A percentile compares a stretch with the other conserved stretches of the same genome.
These are phyloP conservation scores for Mythimna pallens DNA, from an alignment of 2,888 invertebrate genomes.

Conservation along the genomic window DNA sequence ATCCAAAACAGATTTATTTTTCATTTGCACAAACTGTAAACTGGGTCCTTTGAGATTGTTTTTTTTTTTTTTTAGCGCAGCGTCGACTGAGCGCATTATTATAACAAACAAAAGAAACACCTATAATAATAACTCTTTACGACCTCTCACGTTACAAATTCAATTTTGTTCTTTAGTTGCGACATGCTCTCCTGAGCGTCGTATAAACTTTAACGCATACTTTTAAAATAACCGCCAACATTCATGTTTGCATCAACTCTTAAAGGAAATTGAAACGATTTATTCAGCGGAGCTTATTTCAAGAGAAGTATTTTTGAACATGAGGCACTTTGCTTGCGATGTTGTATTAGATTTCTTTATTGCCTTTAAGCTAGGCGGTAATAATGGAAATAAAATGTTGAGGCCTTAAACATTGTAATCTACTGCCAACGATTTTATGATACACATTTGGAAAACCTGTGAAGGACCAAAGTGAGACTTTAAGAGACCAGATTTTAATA, in stretches of 20 bases:
- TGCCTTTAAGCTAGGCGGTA: constrained; percentile 41
- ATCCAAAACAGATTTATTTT: constrained; percentile 53
- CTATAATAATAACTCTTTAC: constrained; percentile 76
- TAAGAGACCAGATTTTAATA: too few relatives aligned
- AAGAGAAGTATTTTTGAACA: constrained; percentile 62
- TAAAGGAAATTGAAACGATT: constrained; percentile 71
- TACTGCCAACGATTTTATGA: constrained; percentile 11
- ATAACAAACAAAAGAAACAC: constrained; percentile 75
- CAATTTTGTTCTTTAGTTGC: constrained; percentile 80
- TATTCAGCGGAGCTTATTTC: constrained; percentile 63
- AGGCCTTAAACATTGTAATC: constrained; percentile 27
- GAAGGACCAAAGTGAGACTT: too few relatives aligned
- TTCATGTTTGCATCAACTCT: constrained; percentile 72
- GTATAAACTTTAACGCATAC: constrained; percentile 74
- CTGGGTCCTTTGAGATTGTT: constrained; percentile 63
- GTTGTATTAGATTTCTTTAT: constrained; percentile 47
- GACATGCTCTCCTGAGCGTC: constrained; percentile 69
- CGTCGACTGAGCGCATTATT: constrained; percentile 68
- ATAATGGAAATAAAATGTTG: constrained; percentile 50
- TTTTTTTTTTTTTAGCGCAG: constrained; percentile 52
- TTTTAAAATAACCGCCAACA: constrained; percentile 77
- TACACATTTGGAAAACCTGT: background rate
- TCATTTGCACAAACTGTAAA: constrained; percentile 58
- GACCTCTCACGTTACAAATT: constrained; percentile 80
- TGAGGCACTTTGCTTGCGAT: constrained; percentile 46